Base-by-base conservation (phyloP, 1,140 invertebrate genomes). In the Drosophila novamexicana region DNA sequence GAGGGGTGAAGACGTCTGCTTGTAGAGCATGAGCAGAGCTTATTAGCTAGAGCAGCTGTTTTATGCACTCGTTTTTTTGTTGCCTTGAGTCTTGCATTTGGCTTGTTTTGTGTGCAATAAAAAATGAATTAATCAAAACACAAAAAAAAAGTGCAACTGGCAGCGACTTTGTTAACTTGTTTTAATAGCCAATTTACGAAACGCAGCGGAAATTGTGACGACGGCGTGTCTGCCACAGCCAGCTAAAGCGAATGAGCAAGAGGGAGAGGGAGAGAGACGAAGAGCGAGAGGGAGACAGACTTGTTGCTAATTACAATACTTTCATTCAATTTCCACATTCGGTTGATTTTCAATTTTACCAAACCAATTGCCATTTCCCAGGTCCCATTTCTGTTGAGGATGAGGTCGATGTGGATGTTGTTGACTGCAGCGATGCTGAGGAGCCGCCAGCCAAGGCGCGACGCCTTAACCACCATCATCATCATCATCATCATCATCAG, bases 331-430 rank as follows among this genome's bases (percentile, higher is more conserved):
- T 71, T 59, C 10, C 57, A 32, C 29, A 66, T 83, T 61, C 61
- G 39, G 61, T 77, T 77, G 81, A 81, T 81, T 81, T 66, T 76
- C 44, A 67, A 58, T 67, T 79, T 68, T 61, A 0, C 59, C 68
- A 42, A 42, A 6, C 40, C 22, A 29, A 29, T 29, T 29, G 29
- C 40, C 40, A 44, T 88, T 71, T 85, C 75, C 49, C 73, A 92
- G 92, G 92, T 91, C 92, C 92, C 64, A 91, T 92, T 85, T 92
- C 92, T n/a, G 77, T 92, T 65, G 93, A 94, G 64, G 92, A 93
- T 58, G 93, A 94, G 73, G 93, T 92, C 58, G 91, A 92, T 64
- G 92, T 94, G 45, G 94, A 94, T 92, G 94, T 94, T 1, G 94
- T 94, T 61, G 93, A 94, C 77, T 94, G 94, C 79, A 94, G 94